These are phyloP conservation scores for Calidris pugnax DNA, from an alignment of 2,113 vertebrate species.

Conservation along the genomic window DNA sequence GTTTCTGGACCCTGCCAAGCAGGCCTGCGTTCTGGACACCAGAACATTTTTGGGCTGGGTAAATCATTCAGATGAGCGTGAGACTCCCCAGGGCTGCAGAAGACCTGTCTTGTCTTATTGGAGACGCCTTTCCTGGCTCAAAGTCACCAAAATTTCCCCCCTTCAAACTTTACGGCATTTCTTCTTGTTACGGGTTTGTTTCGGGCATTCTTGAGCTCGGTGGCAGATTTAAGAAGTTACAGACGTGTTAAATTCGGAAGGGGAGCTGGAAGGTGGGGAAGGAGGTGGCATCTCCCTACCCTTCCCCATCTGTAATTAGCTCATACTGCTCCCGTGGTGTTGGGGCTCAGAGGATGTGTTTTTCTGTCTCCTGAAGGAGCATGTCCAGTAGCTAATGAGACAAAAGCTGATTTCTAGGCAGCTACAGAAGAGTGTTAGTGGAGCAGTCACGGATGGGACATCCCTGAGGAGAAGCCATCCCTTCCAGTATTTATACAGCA, in stretches of 20 bases:
- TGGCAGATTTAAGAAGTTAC: not conserved
- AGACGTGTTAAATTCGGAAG: not conserved
- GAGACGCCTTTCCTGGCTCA: not conserved
- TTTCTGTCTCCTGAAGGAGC: not conserved
- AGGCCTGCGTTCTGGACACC: not conserved
- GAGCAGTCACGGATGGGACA: not conserved
- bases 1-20: not conserved
- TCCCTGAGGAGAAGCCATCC: not conserved
- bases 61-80: not conserved
- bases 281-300: not conserved
- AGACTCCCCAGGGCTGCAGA: not conserved
- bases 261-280: not conserved
- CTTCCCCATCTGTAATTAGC: not conserved
- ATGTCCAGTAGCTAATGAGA: not conserved
- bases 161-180: not conserved
- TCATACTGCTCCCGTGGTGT: not conserved
- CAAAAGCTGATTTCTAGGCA: not conserved
- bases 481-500: accelerated
- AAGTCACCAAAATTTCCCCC: not conserved
- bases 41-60: not conserved
- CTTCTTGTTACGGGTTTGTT: not conserved
- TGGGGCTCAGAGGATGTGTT: not conserved
- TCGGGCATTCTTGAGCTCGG: not conserved
- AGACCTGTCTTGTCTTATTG: not conserved
- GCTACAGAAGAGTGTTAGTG: not conserved